These are phyloP conservation scores for Leptoteleia sp. DNA, from an alignment of 1,140 invertebrate species.

Conservation along the genomic window DNA sequence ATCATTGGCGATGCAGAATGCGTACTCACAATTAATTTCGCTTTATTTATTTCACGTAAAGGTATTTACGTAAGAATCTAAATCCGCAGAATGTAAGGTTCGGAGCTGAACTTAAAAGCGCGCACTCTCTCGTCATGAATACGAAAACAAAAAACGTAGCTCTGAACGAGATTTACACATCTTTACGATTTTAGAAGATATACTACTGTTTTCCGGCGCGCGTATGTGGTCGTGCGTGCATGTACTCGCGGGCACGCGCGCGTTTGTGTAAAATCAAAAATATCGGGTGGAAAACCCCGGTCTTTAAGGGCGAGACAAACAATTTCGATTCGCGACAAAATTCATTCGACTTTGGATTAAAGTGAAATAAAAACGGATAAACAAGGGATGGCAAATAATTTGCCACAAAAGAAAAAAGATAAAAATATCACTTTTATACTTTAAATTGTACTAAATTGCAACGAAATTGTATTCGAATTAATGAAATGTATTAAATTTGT, in stretches of 20 bases:
- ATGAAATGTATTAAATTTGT: no score
- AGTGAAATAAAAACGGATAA: no score
- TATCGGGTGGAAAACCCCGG: no score
- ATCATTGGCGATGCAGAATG: conserved; percentile 63
- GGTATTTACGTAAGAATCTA: conserved; percentile 72
- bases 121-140: conserved; percentile 65
- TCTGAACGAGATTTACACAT: conserved; percentile 68
- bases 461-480: no score
- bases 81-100: conserved; percentile 30
- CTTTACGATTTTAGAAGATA: conserved; percentile 41
- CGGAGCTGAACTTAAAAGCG: conserved; percentile 55
- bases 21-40: conserved; percentile 40
- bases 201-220: conserved; percentile 2
- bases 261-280: conserved; percentile 1
- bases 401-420: no score
- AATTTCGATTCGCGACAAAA: no score
- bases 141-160: conserved; percentile 66
- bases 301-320: no score
- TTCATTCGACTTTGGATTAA: no score
- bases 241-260: neutral
- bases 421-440: no score
- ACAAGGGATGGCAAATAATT: no score
- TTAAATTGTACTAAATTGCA: no score
- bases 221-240: neutral
- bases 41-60: conserved; percentile 42